Percentiles rank a stretch among this genome's conserved stretches.
These are phyloP conservation scores for Proctacanthus coquilletti DNA, from an alignment of 1,140 invertebrate species.

Conservation along the genomic window DNA sequence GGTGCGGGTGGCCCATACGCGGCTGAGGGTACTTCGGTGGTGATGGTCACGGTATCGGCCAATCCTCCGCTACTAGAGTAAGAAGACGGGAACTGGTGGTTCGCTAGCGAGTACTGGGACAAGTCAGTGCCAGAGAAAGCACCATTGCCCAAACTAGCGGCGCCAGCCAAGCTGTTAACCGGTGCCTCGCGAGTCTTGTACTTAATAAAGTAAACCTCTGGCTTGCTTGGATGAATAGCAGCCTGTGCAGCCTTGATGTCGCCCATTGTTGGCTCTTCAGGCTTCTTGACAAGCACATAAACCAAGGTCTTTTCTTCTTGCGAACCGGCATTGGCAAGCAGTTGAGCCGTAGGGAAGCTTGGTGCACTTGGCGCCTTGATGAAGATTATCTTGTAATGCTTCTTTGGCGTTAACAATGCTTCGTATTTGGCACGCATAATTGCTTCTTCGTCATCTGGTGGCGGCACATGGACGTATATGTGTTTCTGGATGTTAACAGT, in stretches of 20 bases:
- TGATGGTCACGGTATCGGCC: too few species aligned
- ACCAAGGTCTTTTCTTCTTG: slow-evolving; percentile 65
- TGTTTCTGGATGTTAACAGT: slow-evolving; percentile 10
- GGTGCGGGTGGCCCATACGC: too few species aligned
- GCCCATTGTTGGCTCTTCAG: slow-evolving; percentile 35
- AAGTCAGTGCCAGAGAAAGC: not conserved
- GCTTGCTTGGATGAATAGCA: slow-evolving; percentile 30
- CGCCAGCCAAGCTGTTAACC: not conserved
- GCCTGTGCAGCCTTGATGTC: slow-evolving; percentile 55
- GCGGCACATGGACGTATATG: slow-evolving; percentile 41
- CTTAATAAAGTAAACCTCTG: slow-evolving; percentile 38
- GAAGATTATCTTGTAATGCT: slow-evolving; percentile 72
- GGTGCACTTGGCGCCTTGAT: slow-evolving; percentile 59
- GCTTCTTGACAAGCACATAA: slow-evolving; percentile 66
- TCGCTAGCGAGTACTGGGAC: too few species aligned
- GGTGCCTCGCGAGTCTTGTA: slow-evolving; percentile 39
- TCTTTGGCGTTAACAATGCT: slow-evolving; percentile 37
- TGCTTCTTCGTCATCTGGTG: slow-evolving; percentile 30
- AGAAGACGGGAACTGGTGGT: too few species aligned
- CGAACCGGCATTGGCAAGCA: slow-evolving; percentile 30
- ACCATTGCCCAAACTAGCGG: not conserved
- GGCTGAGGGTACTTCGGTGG: too few species aligned
- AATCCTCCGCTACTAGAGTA: too few species aligned
- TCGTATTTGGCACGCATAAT: not conserved
- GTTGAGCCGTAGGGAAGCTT: slow-evolving; percentile 41